Conservation (phyloP, 2,797 vertebrate genomes). For the Characodon lateralis region DNA sequence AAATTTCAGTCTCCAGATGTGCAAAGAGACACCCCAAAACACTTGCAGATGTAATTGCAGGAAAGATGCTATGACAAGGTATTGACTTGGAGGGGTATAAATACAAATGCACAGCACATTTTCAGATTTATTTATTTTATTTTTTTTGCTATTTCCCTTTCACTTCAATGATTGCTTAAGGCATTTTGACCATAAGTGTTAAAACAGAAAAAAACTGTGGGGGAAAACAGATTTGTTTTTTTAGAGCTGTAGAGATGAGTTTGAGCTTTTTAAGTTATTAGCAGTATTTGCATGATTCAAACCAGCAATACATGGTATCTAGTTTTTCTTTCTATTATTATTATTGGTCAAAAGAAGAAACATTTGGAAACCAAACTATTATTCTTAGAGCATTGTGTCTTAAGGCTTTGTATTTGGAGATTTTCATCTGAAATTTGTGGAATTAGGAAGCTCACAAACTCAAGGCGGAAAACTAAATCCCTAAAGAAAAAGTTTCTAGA, state of each 20-base stretch:
- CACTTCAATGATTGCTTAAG: too few relatives aligned
- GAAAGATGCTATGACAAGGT: too few relatives aligned
- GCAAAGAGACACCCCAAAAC: too few relatives aligned
- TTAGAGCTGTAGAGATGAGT: too few relatives aligned
- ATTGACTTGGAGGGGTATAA: neutral
- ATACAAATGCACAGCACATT: neutral
- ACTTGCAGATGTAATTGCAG: too few relatives aligned
- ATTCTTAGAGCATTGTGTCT: neutral
- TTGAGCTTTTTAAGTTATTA: neutral
- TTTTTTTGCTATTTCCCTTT: too few relatives aligned
- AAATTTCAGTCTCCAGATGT: too few relatives aligned
- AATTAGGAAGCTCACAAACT: neutral
- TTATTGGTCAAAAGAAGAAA: neutral
- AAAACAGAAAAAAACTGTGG: too few relatives aligned
- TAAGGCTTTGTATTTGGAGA: neutral
- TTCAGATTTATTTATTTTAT: neutral
- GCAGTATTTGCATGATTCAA: neutral
- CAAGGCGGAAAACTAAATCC: neutral
- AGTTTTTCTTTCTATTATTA: neutral
- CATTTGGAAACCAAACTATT: neutral
- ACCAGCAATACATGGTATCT: neutral
- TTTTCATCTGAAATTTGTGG: neutral
- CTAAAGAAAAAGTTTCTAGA: neutral
- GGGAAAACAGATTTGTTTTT: too few relatives aligned
- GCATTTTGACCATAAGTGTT: neutral